These are phyloP conservation scores for Alectoris magna DNA, from an alignment of 2,797 vertebrate species.

Conservation along the genomic window DNA sequence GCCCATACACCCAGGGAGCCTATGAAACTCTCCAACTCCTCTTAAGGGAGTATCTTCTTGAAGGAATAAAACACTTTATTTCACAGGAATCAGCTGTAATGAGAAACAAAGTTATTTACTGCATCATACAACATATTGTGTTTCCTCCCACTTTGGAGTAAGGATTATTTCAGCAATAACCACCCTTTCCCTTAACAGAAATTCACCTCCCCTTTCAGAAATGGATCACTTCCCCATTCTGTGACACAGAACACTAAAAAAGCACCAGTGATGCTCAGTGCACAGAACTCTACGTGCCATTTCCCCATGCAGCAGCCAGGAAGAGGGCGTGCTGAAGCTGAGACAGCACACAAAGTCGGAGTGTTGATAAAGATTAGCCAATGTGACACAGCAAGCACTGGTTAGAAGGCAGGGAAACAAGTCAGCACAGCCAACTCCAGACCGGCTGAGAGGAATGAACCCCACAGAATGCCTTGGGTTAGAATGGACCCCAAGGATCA, in stretches of 20 bases:
- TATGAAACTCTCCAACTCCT: background rate
- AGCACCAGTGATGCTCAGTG: rapidly evolving
- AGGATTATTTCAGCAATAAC: background rate
- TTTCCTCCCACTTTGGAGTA: background rate
- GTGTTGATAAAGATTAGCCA: background rate
- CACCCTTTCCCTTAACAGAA: background rate
- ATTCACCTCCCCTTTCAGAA: background rate
- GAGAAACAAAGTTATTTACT: background rate
- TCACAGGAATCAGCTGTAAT: slow-evolving; percentile 35
- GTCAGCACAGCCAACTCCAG: background rate
- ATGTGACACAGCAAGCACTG: rapidly evolving
- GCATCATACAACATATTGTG: background rate
- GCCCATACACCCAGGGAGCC: background rate
- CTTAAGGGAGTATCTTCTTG: background rate
- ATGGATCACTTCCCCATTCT: rapidly evolving
- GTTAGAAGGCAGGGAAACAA: background rate
- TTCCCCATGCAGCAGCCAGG: background rate
- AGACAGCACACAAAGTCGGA: background rate
- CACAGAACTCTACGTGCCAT: background rate
- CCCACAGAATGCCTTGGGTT: background rate
- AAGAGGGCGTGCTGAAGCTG: background rate
- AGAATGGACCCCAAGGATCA: too few species aligned
- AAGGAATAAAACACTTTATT: slow-evolving; percentile 35
- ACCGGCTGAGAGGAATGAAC: background rate
- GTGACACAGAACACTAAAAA: rapidly evolving